Evolutionary conservation across 2,113 vertebrate species (phyloP).

Genomic region (Gorsachius goisagi): DNA sequence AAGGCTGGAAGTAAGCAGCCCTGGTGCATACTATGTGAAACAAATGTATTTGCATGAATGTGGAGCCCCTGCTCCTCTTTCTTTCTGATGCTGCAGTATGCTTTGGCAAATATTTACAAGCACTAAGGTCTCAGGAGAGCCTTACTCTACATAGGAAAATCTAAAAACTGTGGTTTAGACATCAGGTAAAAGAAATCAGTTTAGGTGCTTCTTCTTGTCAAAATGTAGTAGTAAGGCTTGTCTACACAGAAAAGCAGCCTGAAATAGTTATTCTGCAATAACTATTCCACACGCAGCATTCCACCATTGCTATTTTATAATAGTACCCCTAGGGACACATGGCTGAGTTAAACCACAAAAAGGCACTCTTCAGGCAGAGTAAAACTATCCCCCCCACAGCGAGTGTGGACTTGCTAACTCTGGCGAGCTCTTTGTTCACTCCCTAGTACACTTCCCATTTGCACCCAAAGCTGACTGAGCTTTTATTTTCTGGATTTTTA

Average conservation of each 20-base stretch:
- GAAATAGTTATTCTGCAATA: conserved; percentile 59
- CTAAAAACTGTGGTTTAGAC: neutral
- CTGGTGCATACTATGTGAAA: neutral
- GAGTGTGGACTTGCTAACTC: conserved; percentile 66
- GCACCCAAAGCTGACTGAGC: conserved; percentile 14
- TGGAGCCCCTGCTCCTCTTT: neutral
- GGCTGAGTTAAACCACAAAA: conserved; percentile 65
- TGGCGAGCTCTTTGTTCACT: conserved; percentile 44
- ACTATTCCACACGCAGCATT: conserved; percentile 55
- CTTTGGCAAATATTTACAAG: neutral
- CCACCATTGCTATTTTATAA: conserved; percentile 63
- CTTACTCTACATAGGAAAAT: neutral
- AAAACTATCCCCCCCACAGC: conserved; percentile 57
- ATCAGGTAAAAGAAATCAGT: neutral
- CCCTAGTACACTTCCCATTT: conserved; percentile 23
- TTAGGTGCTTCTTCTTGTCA: conserved; percentile 14
- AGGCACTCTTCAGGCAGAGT: conserved; percentile 52
- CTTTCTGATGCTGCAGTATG: neutral
- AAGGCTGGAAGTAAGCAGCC: neutral
- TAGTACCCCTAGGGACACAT: conserved; percentile 48
- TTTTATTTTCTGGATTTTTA: conserved; percentile 16
- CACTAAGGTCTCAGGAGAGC: neutral
- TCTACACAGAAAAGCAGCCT: conserved; percentile 34
- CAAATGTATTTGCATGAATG: neutral
- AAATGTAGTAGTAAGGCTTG: neutral